Conservation (phyloP, 2,797 vertebrate genomes). For the Melanogrammus aeglefinus region DNA sequence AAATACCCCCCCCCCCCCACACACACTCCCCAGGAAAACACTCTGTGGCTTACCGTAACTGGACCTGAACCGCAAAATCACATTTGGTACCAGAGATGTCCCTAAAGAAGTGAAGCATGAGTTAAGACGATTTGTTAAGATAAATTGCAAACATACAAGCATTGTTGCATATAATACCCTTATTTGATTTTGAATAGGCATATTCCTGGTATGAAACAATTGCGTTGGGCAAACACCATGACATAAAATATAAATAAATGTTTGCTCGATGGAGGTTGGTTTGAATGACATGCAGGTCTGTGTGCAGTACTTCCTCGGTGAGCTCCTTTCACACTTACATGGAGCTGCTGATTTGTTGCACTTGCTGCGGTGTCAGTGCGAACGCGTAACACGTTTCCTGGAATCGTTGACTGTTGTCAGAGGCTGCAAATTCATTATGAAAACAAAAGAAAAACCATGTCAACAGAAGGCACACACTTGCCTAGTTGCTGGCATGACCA, state of each 20-base stretch:
- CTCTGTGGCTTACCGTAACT: conserved; percentile 82
- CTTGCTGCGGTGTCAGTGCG: conserved; percentile 96
- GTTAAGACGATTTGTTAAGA: conserved; percentile 7
- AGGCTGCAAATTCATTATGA: conserved; percentile 69
- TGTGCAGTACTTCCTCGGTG: neutral
- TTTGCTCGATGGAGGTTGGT: neutral
- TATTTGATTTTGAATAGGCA: neutral
- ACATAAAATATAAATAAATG: neutral
- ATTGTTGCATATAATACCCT: neutral
- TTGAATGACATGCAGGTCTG: neutral
- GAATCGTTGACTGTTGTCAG: conserved; percentile 96
- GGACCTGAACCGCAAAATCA: conserved; percentile 99
- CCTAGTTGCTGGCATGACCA: neutral
- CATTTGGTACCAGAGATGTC: conserved; percentile 99
- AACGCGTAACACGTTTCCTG: conserved; percentile 99
- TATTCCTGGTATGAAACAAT: neutral
- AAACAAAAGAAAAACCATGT: neutral
- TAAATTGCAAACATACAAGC: neutral
- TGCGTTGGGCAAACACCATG: neutral
- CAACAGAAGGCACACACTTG: neutral
- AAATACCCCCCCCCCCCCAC: neutral
- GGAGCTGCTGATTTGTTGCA: conserved; percentile 98
- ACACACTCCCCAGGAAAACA: conserved; percentile 15
- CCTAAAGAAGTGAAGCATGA: conserved; percentile 68
- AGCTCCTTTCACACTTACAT: conserved; percentile 83